Evolutionary conservation across 1,140 invertebrate species (phyloP), one percentile per base, ranked within the genome.

Genomic region (Orius laevigatus): DNA sequence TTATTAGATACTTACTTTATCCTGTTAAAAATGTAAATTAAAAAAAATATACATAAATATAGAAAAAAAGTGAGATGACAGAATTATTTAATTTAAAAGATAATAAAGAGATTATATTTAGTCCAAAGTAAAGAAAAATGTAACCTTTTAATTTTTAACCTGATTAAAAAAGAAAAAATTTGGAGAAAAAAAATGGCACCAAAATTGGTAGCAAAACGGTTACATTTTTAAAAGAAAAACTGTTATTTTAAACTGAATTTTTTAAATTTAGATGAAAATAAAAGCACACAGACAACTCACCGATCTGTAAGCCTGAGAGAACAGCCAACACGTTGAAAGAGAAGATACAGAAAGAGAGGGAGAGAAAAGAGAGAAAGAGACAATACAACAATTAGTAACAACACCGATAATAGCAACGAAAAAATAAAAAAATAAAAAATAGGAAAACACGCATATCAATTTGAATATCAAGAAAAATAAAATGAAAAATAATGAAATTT

Each of bases 231-330:
- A 38, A 38, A 38, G 36, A 38, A 12, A 14, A 38, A 12, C 3
- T 38, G 3, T 4, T 3, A 14, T 38, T 38, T 38, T 38, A 20
- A 20, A 25, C n/a, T 42, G 18, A 18, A 42, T 42, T 25, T 25
- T 25, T 25, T 4, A 25, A 8, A 8, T 25, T 33, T 25, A 25
- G 25, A 25, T 25, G 25, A 25, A n/a, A 33, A 46, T 18, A 32
- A 15, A 15, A 16, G 43, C 20, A 32, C 10, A 50, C 52, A 51
- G 42, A 56, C 62, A 57, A 68, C 66, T 68, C 66, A 68, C 66
- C 66, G 63, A 66, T 66, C 62, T 61, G 62, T 66, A 68, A 60
- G 66, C 63, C 66, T 68, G 58, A 58, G 52, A 49, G 56, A 44
- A 59, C 56, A 60, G 54, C 57, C 55, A 61, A 57, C 53, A 56